phyloP scores from a whole-genome alignment of 2,797 vertebrate species.

The Clamator glandarius region DNA sequence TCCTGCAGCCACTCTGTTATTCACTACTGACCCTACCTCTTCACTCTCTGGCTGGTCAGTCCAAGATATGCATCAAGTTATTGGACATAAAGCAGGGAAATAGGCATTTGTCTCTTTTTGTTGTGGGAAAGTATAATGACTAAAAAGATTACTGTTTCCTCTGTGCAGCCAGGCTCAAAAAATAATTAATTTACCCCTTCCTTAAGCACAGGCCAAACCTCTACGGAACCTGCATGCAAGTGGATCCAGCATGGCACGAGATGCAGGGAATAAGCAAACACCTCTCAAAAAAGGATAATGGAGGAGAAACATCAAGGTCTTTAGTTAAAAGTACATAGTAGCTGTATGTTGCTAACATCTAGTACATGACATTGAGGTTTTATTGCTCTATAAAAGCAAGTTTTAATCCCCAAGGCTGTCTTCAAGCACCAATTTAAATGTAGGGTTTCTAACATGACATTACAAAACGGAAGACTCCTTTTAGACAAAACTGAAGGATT shows the following conservation, averaged over 20 bases:
- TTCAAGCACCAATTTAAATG: background rate
- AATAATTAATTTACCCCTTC: background rate
- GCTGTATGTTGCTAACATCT: background rate
- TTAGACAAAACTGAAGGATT: background rate
- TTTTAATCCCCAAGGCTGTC: background rate
- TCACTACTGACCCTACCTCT: background rate
- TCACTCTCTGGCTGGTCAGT: background rate
- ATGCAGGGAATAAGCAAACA: background rate
- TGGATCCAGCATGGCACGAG: background rate
- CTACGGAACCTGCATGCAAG: background rate
- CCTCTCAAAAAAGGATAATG: background rate
- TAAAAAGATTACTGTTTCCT: background rate
- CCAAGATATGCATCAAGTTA: background rate
- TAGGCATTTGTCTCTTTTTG: background rate
- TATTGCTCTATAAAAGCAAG: constrained; percentile 2
- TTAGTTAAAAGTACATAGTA: background rate
- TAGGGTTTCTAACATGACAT: background rate
- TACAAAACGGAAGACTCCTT: background rate
- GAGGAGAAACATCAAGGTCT: background rate
- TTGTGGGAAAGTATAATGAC: background rate
- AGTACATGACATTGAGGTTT: background rate
- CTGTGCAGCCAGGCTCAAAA: background rate
- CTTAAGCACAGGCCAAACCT: background rate
- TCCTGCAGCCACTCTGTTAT: fast-evolving
- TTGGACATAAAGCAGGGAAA: background rate